Percentiles rank a stretch among this genome's conserved stretches.
These are phyloP conservation scores for Buceros bicornis DNA, from an alignment of 2,797 vertebrate genomes.

Conservation along the genomic window DNA sequence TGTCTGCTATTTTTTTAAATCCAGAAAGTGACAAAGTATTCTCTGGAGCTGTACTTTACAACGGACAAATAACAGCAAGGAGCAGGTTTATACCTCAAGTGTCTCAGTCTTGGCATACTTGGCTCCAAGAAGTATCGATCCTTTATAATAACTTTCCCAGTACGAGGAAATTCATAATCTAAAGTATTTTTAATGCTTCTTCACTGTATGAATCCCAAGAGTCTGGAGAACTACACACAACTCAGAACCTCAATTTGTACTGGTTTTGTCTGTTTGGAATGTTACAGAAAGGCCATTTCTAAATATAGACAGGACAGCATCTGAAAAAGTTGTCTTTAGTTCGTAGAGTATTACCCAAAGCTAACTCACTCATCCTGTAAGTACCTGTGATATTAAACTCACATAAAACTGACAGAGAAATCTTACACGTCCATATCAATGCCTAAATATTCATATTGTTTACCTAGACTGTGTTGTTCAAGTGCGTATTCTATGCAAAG, in stretches of 20 bases:
- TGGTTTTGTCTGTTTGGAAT: neutral
- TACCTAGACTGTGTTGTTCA: neutral
- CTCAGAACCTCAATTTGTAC: neutral
- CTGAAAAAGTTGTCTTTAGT: neutral
- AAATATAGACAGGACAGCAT: neutral
- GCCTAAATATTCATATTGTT: neutral
- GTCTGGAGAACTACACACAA: neutral
- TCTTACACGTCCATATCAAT: neutral
- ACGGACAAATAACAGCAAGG: neutral
- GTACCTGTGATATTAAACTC: neutral
- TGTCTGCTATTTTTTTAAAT: neutral
- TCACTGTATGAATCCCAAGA: neutral
- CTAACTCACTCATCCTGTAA: neutral
- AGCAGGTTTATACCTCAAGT: neutral
- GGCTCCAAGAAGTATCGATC: neutral
- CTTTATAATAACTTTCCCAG: neutral
- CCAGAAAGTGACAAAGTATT: neutral
- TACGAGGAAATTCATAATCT: neutral
- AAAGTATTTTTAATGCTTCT: neutral
- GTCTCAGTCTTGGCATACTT: neutral
- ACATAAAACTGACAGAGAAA: neutral
- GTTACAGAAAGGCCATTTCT: neutral
- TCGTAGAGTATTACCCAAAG: neutral
- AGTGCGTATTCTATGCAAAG: neutral
- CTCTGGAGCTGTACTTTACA: neutral